Base-by-base conservation (phyloP, 1,140 invertebrate genomes). In the Vollenhovia emeryi region DNA sequence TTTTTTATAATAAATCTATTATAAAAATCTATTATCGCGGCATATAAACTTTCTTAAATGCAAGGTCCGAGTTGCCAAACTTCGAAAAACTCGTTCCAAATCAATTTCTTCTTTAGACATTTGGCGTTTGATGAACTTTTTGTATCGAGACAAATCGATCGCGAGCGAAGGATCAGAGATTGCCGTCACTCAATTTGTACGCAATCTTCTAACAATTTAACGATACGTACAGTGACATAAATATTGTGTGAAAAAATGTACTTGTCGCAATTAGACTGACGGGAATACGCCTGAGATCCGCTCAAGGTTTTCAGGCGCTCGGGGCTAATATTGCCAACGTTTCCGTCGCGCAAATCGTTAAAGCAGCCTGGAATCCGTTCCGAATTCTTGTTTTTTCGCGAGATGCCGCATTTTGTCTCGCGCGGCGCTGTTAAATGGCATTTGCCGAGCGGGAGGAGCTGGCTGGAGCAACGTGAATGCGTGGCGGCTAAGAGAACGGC, bases 361-460 rank as follows among this genome's bases (percentile, higher is more conserved):
- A 48, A 79, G 75, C 59, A 50, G 9, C 30, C 24, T 27, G 55
- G 18, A 60, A 78, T 24, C 1, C 21, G 30, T 79, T 50, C 30
- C 8, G 0, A 9, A 13, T 78, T 69, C n/a, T 57, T 18, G 6
- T 27, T 57, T 73, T n/a, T 73, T n/a, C 13, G 24, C 8, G 27
- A 33, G 18, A 30, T 27, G 18, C 24, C 52, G 36, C 36, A 50
- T 57, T 45, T 82, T 2, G 36, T 57, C 18, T 71, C 13, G 13
- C 18, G 18, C 27, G 13, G 3, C 73, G 27, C 27, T 36, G n/a
- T 82, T 82, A 82, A 82, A 71, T 73, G 66, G 50, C 36, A 80
- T 80, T 80, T 36, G 27, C 6, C 27, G 50, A 71, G 18, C 30
- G 33, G 69, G 48, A 43, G 18, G 6, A 79, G 9, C 9, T 18